Conservation (phyloP, 2,113 vertebrate genomes). For the Scomber scombrus region DNA sequence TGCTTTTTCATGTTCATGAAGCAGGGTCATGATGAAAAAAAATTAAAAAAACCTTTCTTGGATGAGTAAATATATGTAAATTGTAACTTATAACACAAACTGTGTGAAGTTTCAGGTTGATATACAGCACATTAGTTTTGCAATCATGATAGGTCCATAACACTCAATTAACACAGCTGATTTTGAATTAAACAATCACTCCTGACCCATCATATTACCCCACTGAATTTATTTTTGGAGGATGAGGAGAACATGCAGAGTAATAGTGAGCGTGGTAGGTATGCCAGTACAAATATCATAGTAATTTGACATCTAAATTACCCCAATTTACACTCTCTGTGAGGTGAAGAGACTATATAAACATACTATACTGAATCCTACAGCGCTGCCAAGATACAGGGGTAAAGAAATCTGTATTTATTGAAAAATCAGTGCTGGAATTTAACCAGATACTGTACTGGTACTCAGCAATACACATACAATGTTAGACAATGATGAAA, state of each 20-base stretch:
- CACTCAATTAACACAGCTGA: slow-evolving; percentile 51
- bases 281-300: slow-evolving; percentile 65
- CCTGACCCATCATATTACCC: slow-evolving; percentile 38
- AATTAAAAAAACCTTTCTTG: background rate
- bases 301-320: slow-evolving; percentile 67
- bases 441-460: slow-evolving; percentile 1
- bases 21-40: background rate
- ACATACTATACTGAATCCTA: slow-evolving; percentile 59
- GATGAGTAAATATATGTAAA: slow-evolving; percentile 33
- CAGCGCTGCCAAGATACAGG: slow-evolving; percentile 34
- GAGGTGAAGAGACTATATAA: slow-evolving; percentile 57
- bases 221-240: slow-evolving; percentile 35
- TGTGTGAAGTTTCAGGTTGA: slow-evolving; percentile 42
- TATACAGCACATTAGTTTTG: slow-evolving; percentile 35
- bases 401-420: slow-evolving; percentile 15
- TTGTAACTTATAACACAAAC: background rate
- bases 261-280: background rate
- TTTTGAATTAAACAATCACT: slow-evolving; percentile 56
- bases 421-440: slow-evolving; percentile 32
- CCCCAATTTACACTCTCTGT: slow-evolving; percentile 42
- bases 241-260: slow-evolving; percentile 16
- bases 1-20: background rate
- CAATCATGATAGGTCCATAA: slow-evolving; percentile 36
- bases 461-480: slow-evolving; percentile 10
- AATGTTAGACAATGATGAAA: slow-evolving; percentile 3